Base-by-base conservation (phyloP, 2,113 vertebrate genomes). In the Penelope pileata region DNA sequence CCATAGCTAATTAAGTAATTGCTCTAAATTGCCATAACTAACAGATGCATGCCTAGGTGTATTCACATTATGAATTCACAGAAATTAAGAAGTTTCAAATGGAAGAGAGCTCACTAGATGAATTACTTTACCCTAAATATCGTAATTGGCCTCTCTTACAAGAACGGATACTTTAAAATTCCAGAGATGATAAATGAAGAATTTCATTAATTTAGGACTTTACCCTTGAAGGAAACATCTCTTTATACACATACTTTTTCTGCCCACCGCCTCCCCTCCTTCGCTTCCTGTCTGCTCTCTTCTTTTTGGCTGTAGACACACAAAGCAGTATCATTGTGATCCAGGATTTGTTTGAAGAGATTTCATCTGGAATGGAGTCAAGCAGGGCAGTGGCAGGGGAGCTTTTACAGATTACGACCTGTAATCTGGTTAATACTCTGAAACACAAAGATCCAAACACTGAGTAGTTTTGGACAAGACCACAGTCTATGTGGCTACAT, bases 321-420 rank as follows among this genome's bases (percentile, higher is more conserved):
- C 94, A 96, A 95, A 93, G 92, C 78, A 95, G 75, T 90, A 96
- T 96, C 94, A 77, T 86, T 96, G 96, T 97, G 97, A 97, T 97
- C 94, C 95, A 94, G 96, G 96, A 97, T 98, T 98, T 97, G 95
- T 97, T 97, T 97, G 95, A 98, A 97, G 94, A 96, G 94, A 97
- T 97, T 97, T 98, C 97, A 97, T 97, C 97, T 98, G 97, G 97
- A 97, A 98, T 92, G 96, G 96, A 97, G 95, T 98, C 97, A 95
- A 98, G 95, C 96, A 94, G 97, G 95, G 97, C 80, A 90, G 93
- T 96, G 69, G 95, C 97, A 97, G 97, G 97, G 97, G 96, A 97
- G 97, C 97, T 97, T 97, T 97, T 96, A 96, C 92, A 98, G 97
- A 98, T 97, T 98, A 98, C 92, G 97, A 96, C 96, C 97, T 91